phyloP scores from a whole-genome alignment of 1,140 invertebrate species.

The Anastrepha obliqua region DNA sequence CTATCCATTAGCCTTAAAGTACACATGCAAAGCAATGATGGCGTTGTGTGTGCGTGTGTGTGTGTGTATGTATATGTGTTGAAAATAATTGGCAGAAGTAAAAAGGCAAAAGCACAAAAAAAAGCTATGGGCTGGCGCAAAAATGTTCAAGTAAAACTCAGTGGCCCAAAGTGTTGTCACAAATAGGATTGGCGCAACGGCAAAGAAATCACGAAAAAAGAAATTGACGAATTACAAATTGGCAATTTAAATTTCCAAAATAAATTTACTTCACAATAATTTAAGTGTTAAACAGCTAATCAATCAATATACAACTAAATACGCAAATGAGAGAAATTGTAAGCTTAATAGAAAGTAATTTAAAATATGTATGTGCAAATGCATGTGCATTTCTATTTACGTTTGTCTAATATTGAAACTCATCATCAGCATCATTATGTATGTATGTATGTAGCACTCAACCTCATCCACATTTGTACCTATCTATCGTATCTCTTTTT shows the following conservation, averaged over 20 bases:
- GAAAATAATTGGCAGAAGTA: conserved; percentile 39
- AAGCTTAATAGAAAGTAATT: background rate
- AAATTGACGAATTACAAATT: background rate
- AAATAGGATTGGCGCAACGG: background rate
- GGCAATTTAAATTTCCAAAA: background rate
- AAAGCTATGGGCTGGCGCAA: background rate
- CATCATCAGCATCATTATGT: background rate
- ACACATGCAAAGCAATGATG: conserved; percentile 22
- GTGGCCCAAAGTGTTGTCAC: background rate
- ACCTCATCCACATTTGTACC: background rate
- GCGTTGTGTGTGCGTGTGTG: conserved; percentile 50
- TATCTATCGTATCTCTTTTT: conserved; percentile 18
- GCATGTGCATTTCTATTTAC: background rate
- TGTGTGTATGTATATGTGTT: background rate
- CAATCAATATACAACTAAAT: background rate
- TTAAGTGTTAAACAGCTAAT: background rate
- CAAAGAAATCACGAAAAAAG: background rate
- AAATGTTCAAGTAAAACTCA: background rate
- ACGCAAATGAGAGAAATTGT: background rate
- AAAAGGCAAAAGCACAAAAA: background rate
- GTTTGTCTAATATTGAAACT: background rate
- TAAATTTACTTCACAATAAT: background rate
- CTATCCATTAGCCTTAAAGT: conserved; percentile 21
- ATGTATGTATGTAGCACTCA: too few relatives aligned
- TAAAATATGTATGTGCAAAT: background rate